phyloP scores from a whole-genome alignment of 1,140 invertebrate species.

The Charaxes varanes region DNA sequence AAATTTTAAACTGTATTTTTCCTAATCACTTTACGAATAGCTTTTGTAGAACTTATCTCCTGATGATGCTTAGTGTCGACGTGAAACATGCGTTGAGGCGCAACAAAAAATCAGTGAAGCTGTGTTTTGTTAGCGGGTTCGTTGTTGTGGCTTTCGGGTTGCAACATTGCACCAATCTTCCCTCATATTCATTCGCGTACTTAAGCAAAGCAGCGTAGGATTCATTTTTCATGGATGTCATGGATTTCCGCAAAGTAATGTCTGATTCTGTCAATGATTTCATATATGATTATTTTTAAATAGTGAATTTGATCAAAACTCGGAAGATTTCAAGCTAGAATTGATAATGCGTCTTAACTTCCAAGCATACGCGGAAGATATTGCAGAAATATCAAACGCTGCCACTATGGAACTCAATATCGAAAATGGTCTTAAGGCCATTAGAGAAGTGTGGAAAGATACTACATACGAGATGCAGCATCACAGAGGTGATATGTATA shows the following conservation, averaged over 20 bases:
- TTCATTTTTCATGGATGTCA: too few species aligned
- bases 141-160: too few species aligned
- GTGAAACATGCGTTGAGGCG: too few species aligned
- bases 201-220: too few species aligned
- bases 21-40: too few species aligned
- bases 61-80: too few species aligned
- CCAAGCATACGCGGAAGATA: conserved; percentile 85
- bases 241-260: not conserved
- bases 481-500: conserved; percentile 80
- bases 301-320: conserved; percentile 84
- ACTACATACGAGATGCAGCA: conserved; percentile 82
- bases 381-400: conserved; percentile 86
- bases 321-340: conserved; percentile 85
- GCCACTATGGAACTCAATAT: conserved; percentile 90
- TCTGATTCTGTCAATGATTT: not conserved
- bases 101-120: too few species aligned
- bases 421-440: conserved; percentile 84
- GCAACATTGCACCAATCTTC: too few species aligned
- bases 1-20: too few species aligned
- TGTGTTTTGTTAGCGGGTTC: too few species aligned
- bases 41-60: too few species aligned
- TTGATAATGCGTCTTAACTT: conserved; percentile 85
- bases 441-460: conserved; percentile 80
- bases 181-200: too few species aligned
- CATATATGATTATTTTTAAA: conserved; percentile 9